Base-by-base conservation (phyloP, 2,888 invertebrate genomes). In the Tenthredo scrophulariae region DNA sequence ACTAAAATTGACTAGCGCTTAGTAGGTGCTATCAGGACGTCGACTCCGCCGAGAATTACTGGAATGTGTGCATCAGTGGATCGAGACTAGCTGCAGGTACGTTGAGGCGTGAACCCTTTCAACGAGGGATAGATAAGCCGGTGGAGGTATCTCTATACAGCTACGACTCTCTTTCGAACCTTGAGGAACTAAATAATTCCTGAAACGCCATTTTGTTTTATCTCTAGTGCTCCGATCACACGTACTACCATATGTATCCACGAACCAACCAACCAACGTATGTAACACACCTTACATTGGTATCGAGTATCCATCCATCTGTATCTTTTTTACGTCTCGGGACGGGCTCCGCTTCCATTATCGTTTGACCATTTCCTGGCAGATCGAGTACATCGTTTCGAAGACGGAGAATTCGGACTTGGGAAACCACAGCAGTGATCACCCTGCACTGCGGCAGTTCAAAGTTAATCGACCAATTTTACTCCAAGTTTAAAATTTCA, bases 101-200 rank as follows among this genome's bases (percentile, higher is more conserved):
- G 80, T 83, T 50, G 72, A 85, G 84, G 83, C 85, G 62, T 84
- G 79, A 84, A 90, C 91, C 91, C 91, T 91, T 91, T 91, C 90
- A 91, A 88, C 89, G 89, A 87, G 88, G 87, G 87, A 86, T 33
- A 90, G 91, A 91, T 91, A 91, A 91, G 83, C 13, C 26, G 26
- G 40, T 18, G 67, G 6, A 67, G 15, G 26, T 54, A 50, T 77
- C 50, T 77, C 2, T 54, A 33, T 1, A 46, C 46, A 18, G 29
- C 43, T 75, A 46, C 50, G 22, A 22, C 50, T 74, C 74, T 77
- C 50, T 77, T 54, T 29, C 6, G 26, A 2, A 77, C 26, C 29
- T 50, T 9, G 54, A 33, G 77, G 77, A 77, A 77, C 77, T 77
- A 46, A 77, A 77, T 77, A 77, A 77, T 77, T 77, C 54, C 54